Evolutionary conservation across 2,888 invertebrate species (phyloP), one percentile per base, ranked within the genome.

Genomic region (Chymomyza caudatula): DNA sequence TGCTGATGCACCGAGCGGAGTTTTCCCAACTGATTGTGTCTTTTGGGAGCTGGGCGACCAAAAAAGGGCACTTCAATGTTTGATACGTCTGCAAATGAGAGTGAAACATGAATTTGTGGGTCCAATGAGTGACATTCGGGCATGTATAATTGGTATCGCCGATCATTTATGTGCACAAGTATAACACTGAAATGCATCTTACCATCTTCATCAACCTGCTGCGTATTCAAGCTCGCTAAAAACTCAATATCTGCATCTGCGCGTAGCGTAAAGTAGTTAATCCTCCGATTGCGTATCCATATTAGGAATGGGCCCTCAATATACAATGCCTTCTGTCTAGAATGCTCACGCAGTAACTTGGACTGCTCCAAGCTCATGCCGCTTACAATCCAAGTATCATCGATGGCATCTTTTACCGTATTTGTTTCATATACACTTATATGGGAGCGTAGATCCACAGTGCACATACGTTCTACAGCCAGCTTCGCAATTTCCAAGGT

Each of bases 331-430:
- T 92, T 76, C 92, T 91, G 67, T 76, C 88, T 65, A 76, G 93
- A 87, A 90, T 95, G 96, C 60, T 93, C 92, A 0, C 91, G 89
- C 13, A 98, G 87, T 5, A 98, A 90, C 53, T 93, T 90, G 77
- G 92, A 92, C 88, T 98, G 98, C 0, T 91, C 91, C 6, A 93
- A 92, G 90, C 96, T 96, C 89, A 97, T 97, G 0, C 95, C 96
- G 88, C 96, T 96, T 0, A 97, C 95, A 73, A 98, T 94, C 96
- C 98, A 98, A 0, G 98, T 98, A 78, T 96, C 93, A 85, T 98
- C 97, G 47, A 95, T 86, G 0, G 96, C 93, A 78, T 95, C 95
- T 77, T 93, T 92, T 60, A 97, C 92, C 76, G 95, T 94, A 82
- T 85, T 90, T 85, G 94, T 94, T 89, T 95, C 90, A 90, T 92